These are phyloP conservation scores for Parazoanthus darwini DNA, from an alignment of 92 coral and sea anemone genomes.

Conservation along the genomic window DNA sequence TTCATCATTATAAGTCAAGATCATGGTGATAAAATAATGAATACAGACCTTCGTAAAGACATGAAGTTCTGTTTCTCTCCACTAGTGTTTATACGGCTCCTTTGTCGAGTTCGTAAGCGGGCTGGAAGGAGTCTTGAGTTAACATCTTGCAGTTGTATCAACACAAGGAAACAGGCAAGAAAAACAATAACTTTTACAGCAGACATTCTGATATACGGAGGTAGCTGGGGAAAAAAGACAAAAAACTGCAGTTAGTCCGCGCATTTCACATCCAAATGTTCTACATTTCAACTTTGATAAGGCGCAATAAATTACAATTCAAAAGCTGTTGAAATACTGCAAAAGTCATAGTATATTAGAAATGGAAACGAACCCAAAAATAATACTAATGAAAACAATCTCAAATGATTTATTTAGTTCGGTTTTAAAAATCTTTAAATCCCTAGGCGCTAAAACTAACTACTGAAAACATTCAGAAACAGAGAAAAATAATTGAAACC, in stretches of 20 bases:
- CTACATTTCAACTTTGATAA: neutral
- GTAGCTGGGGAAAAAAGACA: neutral
- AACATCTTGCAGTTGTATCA: neutral
- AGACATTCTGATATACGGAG: neutral
- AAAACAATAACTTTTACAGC: neutral
- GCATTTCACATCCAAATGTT: neutral
- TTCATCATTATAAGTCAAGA: neutral
- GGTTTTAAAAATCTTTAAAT: no score
- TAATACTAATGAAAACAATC: no score
- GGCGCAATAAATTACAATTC: no score
- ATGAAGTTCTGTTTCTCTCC: neutral
- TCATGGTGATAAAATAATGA: neutral
- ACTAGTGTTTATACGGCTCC: neutral
- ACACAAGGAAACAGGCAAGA: neutral
- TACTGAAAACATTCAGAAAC: no score
- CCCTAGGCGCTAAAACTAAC: neutral
- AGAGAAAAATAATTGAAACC: neutral
- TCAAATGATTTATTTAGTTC: no score
- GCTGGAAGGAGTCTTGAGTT: neutral
- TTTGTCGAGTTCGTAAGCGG: neutral
- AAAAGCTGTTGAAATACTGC: neutral
- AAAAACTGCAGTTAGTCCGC: neutral
- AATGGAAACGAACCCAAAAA: neutral
- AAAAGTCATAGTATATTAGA: neutral
- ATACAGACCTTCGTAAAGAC: neutral